These are phyloP conservation scores for Acestrorhynchus altus DNA, from an alignment of 2,797 vertebrate species.

Conservation along the genomic window DNA sequence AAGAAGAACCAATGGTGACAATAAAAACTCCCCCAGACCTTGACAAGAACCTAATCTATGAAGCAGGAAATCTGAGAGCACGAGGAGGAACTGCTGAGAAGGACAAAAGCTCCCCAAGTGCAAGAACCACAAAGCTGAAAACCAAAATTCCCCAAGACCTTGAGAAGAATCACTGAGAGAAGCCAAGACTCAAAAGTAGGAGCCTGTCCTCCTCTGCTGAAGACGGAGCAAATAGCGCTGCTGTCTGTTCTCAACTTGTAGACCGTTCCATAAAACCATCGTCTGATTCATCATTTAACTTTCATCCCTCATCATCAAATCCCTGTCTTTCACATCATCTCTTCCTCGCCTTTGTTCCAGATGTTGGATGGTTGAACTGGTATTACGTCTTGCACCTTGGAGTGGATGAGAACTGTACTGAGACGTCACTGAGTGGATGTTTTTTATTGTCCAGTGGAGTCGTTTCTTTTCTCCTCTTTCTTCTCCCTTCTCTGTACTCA, in stretches of 20 bases:
- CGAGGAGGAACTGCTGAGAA: no score
- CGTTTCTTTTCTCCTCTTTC: neutral
- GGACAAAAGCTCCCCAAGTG: no score
- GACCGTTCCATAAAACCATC: conserved; percentile 12
- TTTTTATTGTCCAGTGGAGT: neutral
- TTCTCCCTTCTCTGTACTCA: neutral
- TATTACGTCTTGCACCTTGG: neutral
- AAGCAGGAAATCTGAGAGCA: no score
- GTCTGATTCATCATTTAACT: conserved; percentile 10
- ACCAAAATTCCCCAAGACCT: no score
- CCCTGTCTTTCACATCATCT: conserved; percentile 24
- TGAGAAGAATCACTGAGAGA: neutral
- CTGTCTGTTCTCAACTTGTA: neutral
- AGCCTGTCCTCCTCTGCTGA: no score
- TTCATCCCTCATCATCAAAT: conserved; percentile 10
- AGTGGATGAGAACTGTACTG: neutral
- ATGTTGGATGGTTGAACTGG: neutral
- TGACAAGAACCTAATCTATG: no score
- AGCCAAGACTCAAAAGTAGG: neutral
- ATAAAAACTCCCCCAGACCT: no score
- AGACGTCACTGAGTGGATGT: neutral
- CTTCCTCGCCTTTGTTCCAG: conserved; percentile 27
- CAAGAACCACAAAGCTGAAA: neutral
- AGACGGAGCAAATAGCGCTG: neutral
- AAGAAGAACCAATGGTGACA: no score